phyloP scores from a whole-genome alignment of 2,888 invertebrate genomes.

The Eilema caniola region DNA sequence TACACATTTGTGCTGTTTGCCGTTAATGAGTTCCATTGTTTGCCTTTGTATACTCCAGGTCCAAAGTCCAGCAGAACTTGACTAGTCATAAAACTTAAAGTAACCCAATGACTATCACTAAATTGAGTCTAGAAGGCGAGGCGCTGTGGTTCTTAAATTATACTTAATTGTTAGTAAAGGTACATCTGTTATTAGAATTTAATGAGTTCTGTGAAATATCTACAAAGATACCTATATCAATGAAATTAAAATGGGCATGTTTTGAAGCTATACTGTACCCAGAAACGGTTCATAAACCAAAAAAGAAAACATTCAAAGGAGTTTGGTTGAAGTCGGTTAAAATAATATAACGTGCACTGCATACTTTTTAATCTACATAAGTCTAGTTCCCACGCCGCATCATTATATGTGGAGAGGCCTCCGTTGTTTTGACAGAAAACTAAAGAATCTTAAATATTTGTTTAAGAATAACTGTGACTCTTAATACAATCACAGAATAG shows the following conservation, averaged over 20 bases:
- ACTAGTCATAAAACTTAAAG: background rate
- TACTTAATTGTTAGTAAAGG: too few relatives aligned
- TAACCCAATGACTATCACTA: background rate
- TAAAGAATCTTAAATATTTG: background rate
- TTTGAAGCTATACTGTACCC: background rate
- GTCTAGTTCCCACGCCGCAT: background rate
- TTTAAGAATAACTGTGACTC: background rate
- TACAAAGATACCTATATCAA: background rate
- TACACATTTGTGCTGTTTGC: background rate
- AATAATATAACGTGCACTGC: background rate
- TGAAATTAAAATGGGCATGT: background rate
- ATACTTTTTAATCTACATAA: background rate
- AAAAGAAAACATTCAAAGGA: background rate
- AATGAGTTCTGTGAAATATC: background rate
- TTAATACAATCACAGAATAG: background rate
- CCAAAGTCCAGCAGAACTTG: background rate
- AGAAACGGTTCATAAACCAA: background rate
- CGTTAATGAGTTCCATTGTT: background rate
- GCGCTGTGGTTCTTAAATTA: too few relatives aligned
- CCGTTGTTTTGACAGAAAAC: background rate
- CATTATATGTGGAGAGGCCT: background rate
- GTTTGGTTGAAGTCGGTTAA: background rate
- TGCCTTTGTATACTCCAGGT: background rate
- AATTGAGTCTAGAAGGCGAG: background rate
- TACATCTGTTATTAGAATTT: too few relatives aligned